Conservation (phyloP, 2,797 vertebrate genomes). For the Myripristis jacobus region DNA sequence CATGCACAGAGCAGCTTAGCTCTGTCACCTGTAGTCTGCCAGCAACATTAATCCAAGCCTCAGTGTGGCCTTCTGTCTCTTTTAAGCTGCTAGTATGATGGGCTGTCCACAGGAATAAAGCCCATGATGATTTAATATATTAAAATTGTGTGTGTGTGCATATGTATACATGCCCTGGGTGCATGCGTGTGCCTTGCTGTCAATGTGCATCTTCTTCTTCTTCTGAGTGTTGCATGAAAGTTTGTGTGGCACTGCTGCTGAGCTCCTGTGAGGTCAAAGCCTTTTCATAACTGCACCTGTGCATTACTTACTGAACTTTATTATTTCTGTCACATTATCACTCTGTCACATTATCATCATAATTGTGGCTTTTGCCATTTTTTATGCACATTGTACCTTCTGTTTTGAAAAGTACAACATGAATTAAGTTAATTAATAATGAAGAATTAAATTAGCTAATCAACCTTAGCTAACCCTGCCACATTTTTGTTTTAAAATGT, state of each 20-base stretch:
- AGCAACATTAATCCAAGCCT: conserved; percentile 39
- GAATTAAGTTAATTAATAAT: too few species aligned
- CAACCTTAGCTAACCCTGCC: too few species aligned
- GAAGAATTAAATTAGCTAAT: too few species aligned
- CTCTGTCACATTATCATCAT: neutral
- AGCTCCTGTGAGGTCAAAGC: too few species aligned
- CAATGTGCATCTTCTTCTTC: too few species aligned
- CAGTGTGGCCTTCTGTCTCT: conserved; percentile 8
- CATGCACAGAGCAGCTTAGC: conserved; percentile 30
- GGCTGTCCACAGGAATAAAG: conserved; percentile 2
- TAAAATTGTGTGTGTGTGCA: neutral
- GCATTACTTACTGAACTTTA: conserved; percentile 4
- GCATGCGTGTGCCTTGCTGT: neutral
- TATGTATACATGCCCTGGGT: neutral
- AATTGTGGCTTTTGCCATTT: too few species aligned
- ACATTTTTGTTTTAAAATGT: too few species aligned
- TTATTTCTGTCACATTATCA: too few species aligned
- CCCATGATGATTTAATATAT: conserved; percentile 18
- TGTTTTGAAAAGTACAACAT: too few species aligned
- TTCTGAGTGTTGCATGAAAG: too few species aligned
- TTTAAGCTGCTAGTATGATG: conserved; percentile 17
- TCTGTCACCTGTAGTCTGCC: conserved; percentile 34
- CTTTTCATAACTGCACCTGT: neutral
- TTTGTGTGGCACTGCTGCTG: too few species aligned
- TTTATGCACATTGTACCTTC: too few species aligned